Base-by-base conservation (phyloP, 2,888 invertebrate genomes). In the Priocnemis perturbator region DNA sequence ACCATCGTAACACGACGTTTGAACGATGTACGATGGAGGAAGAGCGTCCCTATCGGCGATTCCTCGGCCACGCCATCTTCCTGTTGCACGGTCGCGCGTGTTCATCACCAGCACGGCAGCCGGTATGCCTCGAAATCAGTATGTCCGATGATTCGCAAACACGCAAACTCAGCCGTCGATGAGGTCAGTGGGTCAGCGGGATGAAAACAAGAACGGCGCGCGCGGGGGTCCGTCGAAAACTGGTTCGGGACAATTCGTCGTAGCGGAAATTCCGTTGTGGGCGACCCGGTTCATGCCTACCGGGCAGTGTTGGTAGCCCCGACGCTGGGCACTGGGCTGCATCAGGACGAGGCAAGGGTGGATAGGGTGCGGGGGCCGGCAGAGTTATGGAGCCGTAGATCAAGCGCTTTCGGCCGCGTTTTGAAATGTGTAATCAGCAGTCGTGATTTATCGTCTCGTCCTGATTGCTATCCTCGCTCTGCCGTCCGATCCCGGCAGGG, bases 371-470 rank as follows among this genome's bases (percentile, higher is more conserved):
- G 48, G 9, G 47, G 45, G 21, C 23, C 56, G 9, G 62, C 76
- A 78, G 83, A 85, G 82, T 84, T 86, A 85, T 79, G 83, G 81
- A 79, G 84, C 79, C 81, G 83, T 85, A 85, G 85, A 86, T 86
- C 86, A 85, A 83, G 73, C 82, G 82, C 80, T 81, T 82, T 83
- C 83, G 84, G 81, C 72, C 79, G 81, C 84, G 78, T 85, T 87
- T 86, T 84, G 83, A 86, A 86, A 87, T 87, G 85, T 84, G 86
- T 86, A 87, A 87, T 87, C 86, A 87, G 84, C 83, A 79, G 58
- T 67, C 72, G 82, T 86, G 87, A 87, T 87, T 87, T 87, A 86
- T 85, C 76, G 81, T 62, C 73, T 74, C 70, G 77, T 77, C 73
- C 82, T 81, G 85, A 86, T 86, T 86, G 81, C 83, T 79, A 85